Evolutionary conservation across 2,797 vertebrate species (phyloP), one percentile per base, ranked within the genome.

Genomic region (Jordanella pulchra): DNA sequence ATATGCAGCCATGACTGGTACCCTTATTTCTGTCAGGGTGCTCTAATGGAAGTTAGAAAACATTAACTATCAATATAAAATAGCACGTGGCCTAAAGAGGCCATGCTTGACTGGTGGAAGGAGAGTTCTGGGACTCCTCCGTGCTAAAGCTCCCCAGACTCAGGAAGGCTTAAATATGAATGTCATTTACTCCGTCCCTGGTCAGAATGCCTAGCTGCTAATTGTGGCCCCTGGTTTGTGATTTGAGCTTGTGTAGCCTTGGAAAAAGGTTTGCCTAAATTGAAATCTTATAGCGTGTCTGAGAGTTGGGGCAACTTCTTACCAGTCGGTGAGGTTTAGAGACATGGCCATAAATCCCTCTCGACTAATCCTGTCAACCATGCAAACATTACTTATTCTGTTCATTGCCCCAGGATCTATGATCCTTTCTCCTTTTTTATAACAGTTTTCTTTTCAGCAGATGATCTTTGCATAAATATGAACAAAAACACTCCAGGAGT

Each of bases 201-300:
- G 87, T 89, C 87, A 78, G 86, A 88, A 84, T 87, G 86, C 86
- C 88, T 91, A 88, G 90, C 87, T 82, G 85, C 89, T 95, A 95
- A 95, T 95, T 94, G 94, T 93, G 85, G 89, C 86, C 84, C 77
- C 82, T 90, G 91, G 87, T 89, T 88, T 91, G 90, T 93, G 89
- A 90, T 89, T 84, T 89, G 80, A 92, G 89, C 82, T 84, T 87
- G 87, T 89, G 83, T 89, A 78, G 86, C 88, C 86, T 81, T 70
- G 79, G 85, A 90, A 89, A 89, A 91, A 81, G 81, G 71, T 79
- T 91, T 89, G 82, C 84, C 89, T 71, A 94, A 95, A 95, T 95
- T 94, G 93, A 94, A 95, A 95, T 93, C 92, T 91, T 86, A 91
- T 63, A 89, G 91, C 92, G 91, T 95, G 93, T 95, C 93, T 88